Conservation (phyloP, 1,140 invertebrate genomes). For the Liolophura sinensis region DNA sequence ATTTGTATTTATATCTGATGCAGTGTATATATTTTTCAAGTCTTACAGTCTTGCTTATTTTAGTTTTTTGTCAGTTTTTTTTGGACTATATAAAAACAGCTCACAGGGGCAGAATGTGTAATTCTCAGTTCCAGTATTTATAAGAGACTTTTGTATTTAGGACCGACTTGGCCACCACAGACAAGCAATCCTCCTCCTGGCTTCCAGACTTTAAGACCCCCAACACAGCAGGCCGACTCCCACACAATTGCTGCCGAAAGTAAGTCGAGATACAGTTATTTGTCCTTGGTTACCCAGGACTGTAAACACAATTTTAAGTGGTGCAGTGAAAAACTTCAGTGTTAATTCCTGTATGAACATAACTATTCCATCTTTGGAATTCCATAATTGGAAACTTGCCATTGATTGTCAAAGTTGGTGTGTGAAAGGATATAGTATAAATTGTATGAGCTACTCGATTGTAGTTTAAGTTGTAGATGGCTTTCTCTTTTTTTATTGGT, state of each 20-base stretch:
- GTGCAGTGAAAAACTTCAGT: no score
- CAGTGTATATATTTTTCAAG: not conserved
- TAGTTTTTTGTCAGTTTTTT: not conserved
- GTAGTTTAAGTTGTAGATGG: no score
- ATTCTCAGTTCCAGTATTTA: not conserved
- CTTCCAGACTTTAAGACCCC: slow-evolving; percentile 40
- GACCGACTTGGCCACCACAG: slow-evolving; percentile 45
- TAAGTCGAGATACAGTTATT: slow-evolving; percentile 6
- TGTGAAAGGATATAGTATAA: no score
- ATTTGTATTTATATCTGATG: not conserved
- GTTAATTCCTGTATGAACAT: no score
- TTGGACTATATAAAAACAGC: not conserved
- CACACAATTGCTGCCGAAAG: slow-evolving; percentile 48
- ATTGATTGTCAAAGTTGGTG: no score
- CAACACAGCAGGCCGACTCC: slow-evolving; percentile 43
- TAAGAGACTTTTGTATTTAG: slow-evolving; percentile 12
- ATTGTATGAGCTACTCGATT: no score
- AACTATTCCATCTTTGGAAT: no score
- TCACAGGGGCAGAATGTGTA: not conserved
- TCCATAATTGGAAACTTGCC: no score
- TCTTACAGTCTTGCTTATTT: not conserved
- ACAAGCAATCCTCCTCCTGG: slow-evolving; percentile 53
- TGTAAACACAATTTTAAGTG: no score
- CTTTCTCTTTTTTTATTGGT: no score
- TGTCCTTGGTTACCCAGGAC: no score